Evolutionary conservation across 2,797 vertebrate species (phyloP).

Genomic region (Lemur catta): DNA sequence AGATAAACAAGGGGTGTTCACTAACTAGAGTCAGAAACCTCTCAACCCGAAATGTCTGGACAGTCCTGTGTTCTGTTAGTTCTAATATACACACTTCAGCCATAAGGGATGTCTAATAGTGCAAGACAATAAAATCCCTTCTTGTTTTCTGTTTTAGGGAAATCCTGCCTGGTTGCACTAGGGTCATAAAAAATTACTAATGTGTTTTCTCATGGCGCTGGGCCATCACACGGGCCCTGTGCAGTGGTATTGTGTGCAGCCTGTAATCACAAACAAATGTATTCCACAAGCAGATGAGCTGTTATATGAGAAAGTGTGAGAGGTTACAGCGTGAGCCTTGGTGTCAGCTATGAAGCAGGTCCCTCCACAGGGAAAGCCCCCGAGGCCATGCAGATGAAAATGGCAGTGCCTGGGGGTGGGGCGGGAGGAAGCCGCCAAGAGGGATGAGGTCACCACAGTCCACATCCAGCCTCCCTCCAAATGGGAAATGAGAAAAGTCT

Average conservation of each 20-base stretch:
- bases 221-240: slow-evolving; percentile 81
- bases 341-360: slow-evolving; percentile 71
- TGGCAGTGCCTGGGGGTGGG: slow-evolving; percentile 50
- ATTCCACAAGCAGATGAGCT: slow-evolving; percentile 82
- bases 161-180: slow-evolving; percentile 82
- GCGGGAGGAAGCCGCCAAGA: background rate
- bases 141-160: slow-evolving; percentile 81
- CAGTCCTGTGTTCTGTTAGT: slow-evolving; percentile 68
- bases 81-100: slow-evolving; percentile 78
- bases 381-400: slow-evolving; percentile 72
- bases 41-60: slow-evolving; percentile 42
- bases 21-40: slow-evolving; percentile 57
- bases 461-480: slow-evolving; percentile 29
- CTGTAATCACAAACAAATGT: slow-evolving; percentile 88
- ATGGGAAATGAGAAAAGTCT: slow-evolving; percentile 50
- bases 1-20: slow-evolving; percentile 49
- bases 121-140: slow-evolving; percentile 84
- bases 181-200: slow-evolving; percentile 84
- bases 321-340: slow-evolving; percentile 76
- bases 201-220: slow-evolving; percentile 86
- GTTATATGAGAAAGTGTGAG: slow-evolving; percentile 84
- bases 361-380: slow-evolving; percentile 69
- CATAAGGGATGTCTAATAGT: slow-evolving; percentile 79
- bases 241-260: slow-evolving; percentile 77
- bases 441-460: slow-evolving; percentile 54